Conservation (phyloP, 2,113 vertebrate species). For the Thamnaconus septentrionalis region DNA sequence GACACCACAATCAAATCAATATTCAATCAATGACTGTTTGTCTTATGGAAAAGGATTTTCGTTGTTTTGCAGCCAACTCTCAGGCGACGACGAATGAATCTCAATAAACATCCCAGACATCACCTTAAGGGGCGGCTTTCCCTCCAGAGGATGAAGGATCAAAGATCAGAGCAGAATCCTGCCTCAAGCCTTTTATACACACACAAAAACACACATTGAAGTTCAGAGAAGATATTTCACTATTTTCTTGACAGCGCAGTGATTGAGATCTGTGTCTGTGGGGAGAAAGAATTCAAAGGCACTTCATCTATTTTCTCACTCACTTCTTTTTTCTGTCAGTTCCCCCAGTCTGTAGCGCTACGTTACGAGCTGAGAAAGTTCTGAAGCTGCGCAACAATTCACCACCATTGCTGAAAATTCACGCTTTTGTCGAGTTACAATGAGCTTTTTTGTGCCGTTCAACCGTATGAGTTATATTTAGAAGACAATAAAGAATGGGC, state of each 20-base stretch:
- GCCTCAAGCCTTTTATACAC: conserved; percentile 17
- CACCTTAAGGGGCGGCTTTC: conserved; percentile 23
- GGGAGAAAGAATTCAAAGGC: conserved; percentile 13
- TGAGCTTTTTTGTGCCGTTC: too few relatives aligned
- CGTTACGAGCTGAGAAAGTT: too few relatives aligned
- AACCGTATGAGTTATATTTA: too few relatives aligned
- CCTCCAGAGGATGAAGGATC: conserved; percentile 30
- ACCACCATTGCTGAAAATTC: too few relatives aligned
- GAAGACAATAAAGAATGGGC: too few relatives aligned
- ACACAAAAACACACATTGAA: conserved; percentile 15
- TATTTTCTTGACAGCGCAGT: conserved; percentile 19
- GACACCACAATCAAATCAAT: neutral
- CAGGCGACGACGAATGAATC: conserved; percentile 23
- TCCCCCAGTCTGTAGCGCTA: too few relatives aligned
- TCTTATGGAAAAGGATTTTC: too few relatives aligned
- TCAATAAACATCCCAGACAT: conserved; percentile 15
- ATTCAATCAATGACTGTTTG: too few relatives aligned
- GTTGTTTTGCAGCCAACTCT: conserved; percentile 6
- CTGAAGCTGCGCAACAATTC: too few relatives aligned
- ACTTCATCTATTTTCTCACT: neutral
- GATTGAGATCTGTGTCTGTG: conserved; percentile 13
- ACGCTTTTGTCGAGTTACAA: too few relatives aligned
- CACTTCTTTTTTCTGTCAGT: too few relatives aligned
- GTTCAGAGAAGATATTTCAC: conserved; percentile 21
- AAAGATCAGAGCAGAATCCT: conserved; percentile 13